Percentiles rank a stretch among this genome's conserved stretches.
These are phyloP conservation scores for Cyphomyrmex costatus DNA, from an alignment of 1,140 invertebrate species.

Conservation along the genomic window DNA sequence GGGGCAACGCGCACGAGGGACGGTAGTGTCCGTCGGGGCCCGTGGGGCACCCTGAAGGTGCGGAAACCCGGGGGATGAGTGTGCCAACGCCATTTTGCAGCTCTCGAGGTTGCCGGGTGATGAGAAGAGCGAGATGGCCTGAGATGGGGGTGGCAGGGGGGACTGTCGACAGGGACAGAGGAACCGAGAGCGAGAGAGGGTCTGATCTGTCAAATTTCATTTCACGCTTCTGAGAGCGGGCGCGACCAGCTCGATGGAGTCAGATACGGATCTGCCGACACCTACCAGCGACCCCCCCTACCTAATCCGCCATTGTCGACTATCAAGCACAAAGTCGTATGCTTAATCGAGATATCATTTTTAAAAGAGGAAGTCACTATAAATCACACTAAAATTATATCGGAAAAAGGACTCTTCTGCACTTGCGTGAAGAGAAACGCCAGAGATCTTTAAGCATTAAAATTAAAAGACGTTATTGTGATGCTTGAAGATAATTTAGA, in stretches of 20 bases:
- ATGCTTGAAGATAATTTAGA: not conserved
- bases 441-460: not conserved
- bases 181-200: slow-evolving; percentile 64
- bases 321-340: slow-evolving; percentile 19
- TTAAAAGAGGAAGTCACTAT: slow-evolving; percentile 8
- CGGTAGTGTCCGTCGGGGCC: slow-evolving; percentile 72
- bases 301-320: slow-evolving; percentile 67
- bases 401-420: not conserved
- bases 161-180: slow-evolving; percentile 42
- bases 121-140: slow-evolving; percentile 13
- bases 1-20: slow-evolving; percentile 41
- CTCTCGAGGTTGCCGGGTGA: slow-evolving; percentile 48
- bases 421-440: not conserved
- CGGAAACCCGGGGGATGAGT: slow-evolving; percentile 71
- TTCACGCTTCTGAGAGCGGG: slow-evolving; percentile 83
- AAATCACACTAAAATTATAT: not conserved
- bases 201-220: slow-evolving; percentile 87
- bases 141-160: slow-evolving; percentile 30
- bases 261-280: slow-evolving; percentile 82
- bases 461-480: not conserved
- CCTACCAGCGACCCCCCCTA: slow-evolving; percentile 75
- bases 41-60: slow-evolving; percentile 82
- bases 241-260: slow-evolving; percentile 74
- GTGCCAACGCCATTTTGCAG: slow-evolving; percentile 79
- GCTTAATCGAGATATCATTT: slow-evolving; percentile 68